Conservation (phyloP, 2,888 invertebrate genomes). For the Melipona beecheii region DNA sequence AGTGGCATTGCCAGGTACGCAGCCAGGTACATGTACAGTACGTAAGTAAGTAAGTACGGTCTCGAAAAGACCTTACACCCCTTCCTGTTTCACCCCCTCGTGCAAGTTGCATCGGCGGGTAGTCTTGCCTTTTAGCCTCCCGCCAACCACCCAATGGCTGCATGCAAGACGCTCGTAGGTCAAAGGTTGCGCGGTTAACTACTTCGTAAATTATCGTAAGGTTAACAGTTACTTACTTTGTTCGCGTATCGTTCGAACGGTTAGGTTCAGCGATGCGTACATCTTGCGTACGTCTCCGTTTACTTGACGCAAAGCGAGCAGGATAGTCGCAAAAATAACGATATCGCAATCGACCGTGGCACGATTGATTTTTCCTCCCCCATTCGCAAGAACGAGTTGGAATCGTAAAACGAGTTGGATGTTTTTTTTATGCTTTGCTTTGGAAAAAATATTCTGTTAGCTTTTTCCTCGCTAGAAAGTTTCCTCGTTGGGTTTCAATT, state of each 20-base stretch:
- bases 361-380: background rate
- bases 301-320: background rate
- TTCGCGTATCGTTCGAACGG: constrained; percentile 52
- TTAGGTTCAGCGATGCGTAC: constrained; percentile 50
- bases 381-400: background rate
- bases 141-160: constrained; percentile 61
- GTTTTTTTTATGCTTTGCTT: background rate
- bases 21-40: constrained; percentile 71
- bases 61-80: constrained; percentile 69
- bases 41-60: constrained; percentile 66
- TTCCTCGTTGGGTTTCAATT: background rate
- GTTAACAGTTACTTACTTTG: constrained; percentile 67
- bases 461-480: background rate
- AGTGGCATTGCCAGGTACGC: constrained; percentile 76
- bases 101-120: constrained; percentile 64
- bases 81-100: constrained; percentile 30
- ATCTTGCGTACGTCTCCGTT: background rate
- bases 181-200: constrained; percentile 74
- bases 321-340: background rate
- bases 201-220: constrained; percentile 73
- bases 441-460: background rate
- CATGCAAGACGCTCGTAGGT: constrained; percentile 75
- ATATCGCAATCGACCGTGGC: background rate
- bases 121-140: constrained; percentile 68
- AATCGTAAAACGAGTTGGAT: background rate